Evolutionary conservation across 2,113 vertebrate genomes (phyloP).

Genomic region (Cichladusa arquata): DNA sequence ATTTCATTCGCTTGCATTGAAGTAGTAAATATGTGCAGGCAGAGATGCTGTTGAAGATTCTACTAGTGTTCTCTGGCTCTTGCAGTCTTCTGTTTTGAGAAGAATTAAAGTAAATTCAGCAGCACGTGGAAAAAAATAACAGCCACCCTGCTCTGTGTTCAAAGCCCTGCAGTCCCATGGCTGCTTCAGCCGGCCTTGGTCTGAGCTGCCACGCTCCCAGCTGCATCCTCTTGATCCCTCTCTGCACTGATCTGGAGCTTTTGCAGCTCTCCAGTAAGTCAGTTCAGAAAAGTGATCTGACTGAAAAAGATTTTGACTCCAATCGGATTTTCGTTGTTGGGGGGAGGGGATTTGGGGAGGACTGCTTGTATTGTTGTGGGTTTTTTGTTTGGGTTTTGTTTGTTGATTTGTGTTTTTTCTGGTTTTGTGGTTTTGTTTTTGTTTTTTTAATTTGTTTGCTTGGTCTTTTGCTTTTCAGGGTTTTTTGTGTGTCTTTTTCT

Average conservation of each 20-base stretch:
- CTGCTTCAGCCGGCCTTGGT: fast-evolving
- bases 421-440: neutral
- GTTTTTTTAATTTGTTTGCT: too few relatives aligned
- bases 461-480: fast-evolving
- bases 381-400: neutral
- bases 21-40: neutral
- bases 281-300: neutral
- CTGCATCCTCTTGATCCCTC: neutral
- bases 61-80: neutral
- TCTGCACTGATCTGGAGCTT: neutral
- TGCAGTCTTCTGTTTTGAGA: neutral
- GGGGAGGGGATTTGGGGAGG: fast-evolving
- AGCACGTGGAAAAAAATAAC: neutral
- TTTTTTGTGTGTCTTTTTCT: neutral
- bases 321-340: neutral
- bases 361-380: neutral
- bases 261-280: neutral
- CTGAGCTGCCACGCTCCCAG: fast-evolving
- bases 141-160: neutral
- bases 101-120: neutral
- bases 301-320: neutral
- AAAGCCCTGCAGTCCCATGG: neutral
- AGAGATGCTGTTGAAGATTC: neutral
- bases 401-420: neutral
- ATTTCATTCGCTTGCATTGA: neutral